A percentile compares a stretch with the other conserved stretches of the same genome.
Evolutionary conservation across 2,797 vertebrate genomes (phyloP).

Genomic region (Margarornis squamiger): DNA sequence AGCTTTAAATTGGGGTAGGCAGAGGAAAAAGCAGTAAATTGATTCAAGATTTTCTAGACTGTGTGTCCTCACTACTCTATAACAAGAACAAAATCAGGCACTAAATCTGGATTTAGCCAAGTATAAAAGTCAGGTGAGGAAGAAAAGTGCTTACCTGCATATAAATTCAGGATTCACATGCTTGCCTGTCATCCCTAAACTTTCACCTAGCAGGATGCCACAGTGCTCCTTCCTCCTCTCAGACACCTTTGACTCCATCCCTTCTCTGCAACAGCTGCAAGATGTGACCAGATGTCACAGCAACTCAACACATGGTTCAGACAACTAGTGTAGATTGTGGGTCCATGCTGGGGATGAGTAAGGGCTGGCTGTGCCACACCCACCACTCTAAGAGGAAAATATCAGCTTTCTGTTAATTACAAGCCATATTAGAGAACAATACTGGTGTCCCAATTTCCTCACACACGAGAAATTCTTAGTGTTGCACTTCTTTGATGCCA

Average conservation of each 20-base stretch:
- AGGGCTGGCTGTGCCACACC: not conserved
- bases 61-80: fast-evolving
- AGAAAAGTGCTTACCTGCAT: not conserved
- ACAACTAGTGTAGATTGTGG: fast-evolving
- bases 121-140: not conserved
- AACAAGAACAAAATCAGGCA: not conserved
- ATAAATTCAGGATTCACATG: not conserved
- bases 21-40: not conserved
- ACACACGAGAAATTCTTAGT: fast-evolving
- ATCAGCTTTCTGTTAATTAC: not conserved
- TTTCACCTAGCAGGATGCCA: not conserved
- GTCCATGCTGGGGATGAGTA: not conserved
- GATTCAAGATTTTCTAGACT: not conserved
- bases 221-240: not conserved
- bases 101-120: not conserved
- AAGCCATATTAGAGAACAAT: not conserved
- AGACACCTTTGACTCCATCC: not conserved
- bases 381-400: not conserved
- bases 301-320: fast-evolving
- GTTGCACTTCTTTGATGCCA: fast-evolving
- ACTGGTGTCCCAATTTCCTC: not conserved
- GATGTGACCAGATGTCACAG: not conserved
- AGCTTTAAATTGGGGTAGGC: not conserved
- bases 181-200: not conserved
- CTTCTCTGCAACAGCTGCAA: not conserved